Evolutionary conservation across 1,140 invertebrate species (phyloP), one percentile per base, ranked within the genome.

Genomic region (Chelonus insularis): DNA sequence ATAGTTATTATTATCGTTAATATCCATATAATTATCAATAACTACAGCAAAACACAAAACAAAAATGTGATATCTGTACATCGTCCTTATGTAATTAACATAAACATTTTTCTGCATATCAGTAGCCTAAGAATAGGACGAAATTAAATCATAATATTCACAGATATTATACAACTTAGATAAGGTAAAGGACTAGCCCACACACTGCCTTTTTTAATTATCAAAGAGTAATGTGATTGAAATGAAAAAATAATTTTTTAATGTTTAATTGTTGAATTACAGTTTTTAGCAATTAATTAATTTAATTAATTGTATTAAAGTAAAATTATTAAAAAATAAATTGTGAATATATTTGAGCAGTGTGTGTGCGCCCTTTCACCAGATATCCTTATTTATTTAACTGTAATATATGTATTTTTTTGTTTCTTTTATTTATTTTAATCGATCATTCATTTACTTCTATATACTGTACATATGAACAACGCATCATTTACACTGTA

Each of bases 1-100:
- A 79, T 80, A 82, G 78, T 82, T 82, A 82, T 81, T 81, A 81
- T 82, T 80, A 82, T 81, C 78, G 69, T 82, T 82, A 81, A 80
- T 82, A 79, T 82, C 78, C 79, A 81, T 82, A 80, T 82, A 81
- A 80, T 82, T 81, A 80, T 79, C 72, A 79, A 82, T 82, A 82
- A 78, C 80, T 82, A 82, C 79, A 79, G 72, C 80, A 82, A 80
- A 82, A 82, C 79, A 82, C 79, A 81, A 80, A 81, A 81, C 76
- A 77, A 80, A 80, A 76, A 69, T 63, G 71, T 79, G 74, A 80
- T 82, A 79, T 78, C 80, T 81, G 80, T 81, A 81, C 79, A 82
- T 76, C 64, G 76, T 54, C 61, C 74, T 79, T 80, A 81, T 73
- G 73, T 73, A 75, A 80, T 72, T 77, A 81, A 80, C 79, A 73